A percentile compares a stretch with the other conserved stretches of the same genome.
Conservation (phyloP, 2,888 invertebrate species). For the Ophion slaviceki region DNA sequence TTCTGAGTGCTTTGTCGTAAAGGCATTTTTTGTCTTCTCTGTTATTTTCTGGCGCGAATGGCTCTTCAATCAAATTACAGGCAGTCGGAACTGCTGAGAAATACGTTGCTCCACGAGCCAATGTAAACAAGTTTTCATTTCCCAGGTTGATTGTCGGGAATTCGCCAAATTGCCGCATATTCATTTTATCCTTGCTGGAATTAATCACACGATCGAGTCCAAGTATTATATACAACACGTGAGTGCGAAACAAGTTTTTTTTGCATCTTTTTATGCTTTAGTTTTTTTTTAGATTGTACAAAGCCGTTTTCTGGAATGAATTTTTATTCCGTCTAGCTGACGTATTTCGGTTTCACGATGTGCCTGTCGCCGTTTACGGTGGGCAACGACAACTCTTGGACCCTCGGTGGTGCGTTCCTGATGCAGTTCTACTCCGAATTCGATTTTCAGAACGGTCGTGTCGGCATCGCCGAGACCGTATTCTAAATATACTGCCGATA, state of each 20-base stretch:
- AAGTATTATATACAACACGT: constrained; percentile 86
- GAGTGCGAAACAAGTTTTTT: constrained; percentile 61
- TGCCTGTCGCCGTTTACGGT: constrained; percentile 84
- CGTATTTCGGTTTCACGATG: constrained; percentile 76
- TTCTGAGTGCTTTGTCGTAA: not conserved
- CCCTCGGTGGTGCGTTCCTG: constrained; percentile 84
- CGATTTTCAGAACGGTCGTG: constrained; percentile 80
- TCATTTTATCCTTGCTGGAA: constrained; percentile 86
- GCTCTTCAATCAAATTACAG: not conserved
- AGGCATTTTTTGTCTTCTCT: constrained; percentile 23
- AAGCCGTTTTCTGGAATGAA: not conserved
- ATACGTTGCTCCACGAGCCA: not conserved
- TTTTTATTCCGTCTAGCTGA: constrained; percentile 76
- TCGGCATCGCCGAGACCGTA: constrained; percentile 83
- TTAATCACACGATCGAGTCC: constrained; percentile 86
- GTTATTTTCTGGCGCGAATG: not conserved
- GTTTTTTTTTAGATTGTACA: not conserved
- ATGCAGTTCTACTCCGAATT: constrained; percentile 84
- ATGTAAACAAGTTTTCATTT: constrained; percentile 20
- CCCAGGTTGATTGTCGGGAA: constrained; percentile 86
- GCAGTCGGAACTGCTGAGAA: constrained; percentile 9
- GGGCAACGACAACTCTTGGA: constrained; percentile 78
- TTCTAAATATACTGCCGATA: constrained; percentile 64
- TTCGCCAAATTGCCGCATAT: constrained; percentile 87
- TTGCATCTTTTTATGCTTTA: too few species aligned